Evolutionary conservation across 1,140 invertebrate genomes (phyloP).

Genomic region (Hycleus phaleratus): DNA sequence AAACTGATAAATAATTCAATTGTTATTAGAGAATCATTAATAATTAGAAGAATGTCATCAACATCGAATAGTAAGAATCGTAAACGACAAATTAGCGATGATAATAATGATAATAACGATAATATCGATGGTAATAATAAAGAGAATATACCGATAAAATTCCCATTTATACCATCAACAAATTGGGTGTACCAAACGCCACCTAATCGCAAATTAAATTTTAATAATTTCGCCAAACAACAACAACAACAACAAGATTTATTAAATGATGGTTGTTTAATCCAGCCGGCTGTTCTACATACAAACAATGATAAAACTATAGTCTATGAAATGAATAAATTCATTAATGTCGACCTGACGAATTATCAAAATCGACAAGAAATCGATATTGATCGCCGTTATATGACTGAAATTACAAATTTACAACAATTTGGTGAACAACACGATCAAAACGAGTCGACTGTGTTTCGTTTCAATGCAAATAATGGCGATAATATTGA

Average conservation of each 20-base stretch:
- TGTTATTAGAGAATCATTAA: constrained; percentile 3
- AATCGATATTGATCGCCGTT: constrained; percentile 6
- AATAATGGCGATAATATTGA: too few species aligned
- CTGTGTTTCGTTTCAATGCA: too few species aligned
- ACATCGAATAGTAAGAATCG: constrained; percentile 3
- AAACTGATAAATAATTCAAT: neutral
- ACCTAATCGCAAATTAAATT: constrained; percentile 4
- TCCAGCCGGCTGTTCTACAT: neutral
- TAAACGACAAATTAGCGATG: neutral
- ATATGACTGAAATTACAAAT: constrained; percentile 2
- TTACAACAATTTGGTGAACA: too few species aligned
- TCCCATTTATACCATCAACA: constrained; percentile 3
- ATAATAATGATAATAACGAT: neutral
- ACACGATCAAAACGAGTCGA: too few species aligned
- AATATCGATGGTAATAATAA: neutral
- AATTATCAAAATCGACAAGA: neutral
- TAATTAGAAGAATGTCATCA: neutral
- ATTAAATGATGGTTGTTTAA: neutral
- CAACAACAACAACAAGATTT: too few species aligned
- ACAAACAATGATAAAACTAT: constrained; percentile 1
- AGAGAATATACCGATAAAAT: constrained; percentile 8
- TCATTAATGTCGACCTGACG: neutral
- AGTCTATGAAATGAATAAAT: constrained; percentile 7
- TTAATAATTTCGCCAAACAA: neutral
- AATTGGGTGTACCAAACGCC: constrained; percentile 19